phyloP scores from a whole-genome alignment of 2,888 invertebrate genomes.

The Seira ritae region DNA sequence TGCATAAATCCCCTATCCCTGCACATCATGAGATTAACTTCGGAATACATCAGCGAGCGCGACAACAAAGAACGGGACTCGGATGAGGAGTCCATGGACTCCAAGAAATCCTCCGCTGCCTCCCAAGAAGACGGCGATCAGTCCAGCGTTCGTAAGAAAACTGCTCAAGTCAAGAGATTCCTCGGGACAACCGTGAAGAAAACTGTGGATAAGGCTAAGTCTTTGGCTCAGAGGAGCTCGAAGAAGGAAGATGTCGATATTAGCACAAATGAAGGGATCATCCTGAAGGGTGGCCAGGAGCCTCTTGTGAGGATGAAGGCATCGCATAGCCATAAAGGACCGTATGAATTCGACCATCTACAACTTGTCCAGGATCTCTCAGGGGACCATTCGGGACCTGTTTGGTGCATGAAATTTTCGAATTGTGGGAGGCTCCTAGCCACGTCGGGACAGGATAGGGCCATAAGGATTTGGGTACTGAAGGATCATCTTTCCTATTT shows the following conservation, averaged over 20 bases:
- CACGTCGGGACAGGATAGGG: conserved; percentile 97
- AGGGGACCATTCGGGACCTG: conserved; percentile 91
- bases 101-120: conserved; percentile 79
- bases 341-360: conserved; percentile 95
- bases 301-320: conserved; percentile 83
- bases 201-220: conserved; percentile 93
- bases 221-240: conserved; percentile 90
- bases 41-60: conserved; percentile 84
- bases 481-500: conserved; percentile 88
- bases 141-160: conserved; percentile 76
- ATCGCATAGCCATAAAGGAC: conserved; percentile 96
- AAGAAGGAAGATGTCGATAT: conserved; percentile 85
- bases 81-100: conserved; percentile 85
- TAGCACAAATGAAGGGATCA: conserved; percentile 87
- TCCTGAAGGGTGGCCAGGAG: conserved; percentile 71
- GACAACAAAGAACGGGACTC: conserved; percentile 83
- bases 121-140: conserved; percentile 77
- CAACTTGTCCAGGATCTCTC: conserved; percentile 92
- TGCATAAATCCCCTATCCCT: conserved; percentile 95
- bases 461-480: conserved; percentile 96
- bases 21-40: conserved; percentile 95
- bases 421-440: conserved; percentile 95
- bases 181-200: conserved; percentile 93
- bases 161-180: conserved; percentile 76
- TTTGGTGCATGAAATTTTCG: conserved; percentile 99